A percentile compares a stretch with the other conserved stretches of the same genome.
phyloP scores from a whole-genome alignment of 2,888 invertebrate genomes.

The Strigamia maritima region DNA sequence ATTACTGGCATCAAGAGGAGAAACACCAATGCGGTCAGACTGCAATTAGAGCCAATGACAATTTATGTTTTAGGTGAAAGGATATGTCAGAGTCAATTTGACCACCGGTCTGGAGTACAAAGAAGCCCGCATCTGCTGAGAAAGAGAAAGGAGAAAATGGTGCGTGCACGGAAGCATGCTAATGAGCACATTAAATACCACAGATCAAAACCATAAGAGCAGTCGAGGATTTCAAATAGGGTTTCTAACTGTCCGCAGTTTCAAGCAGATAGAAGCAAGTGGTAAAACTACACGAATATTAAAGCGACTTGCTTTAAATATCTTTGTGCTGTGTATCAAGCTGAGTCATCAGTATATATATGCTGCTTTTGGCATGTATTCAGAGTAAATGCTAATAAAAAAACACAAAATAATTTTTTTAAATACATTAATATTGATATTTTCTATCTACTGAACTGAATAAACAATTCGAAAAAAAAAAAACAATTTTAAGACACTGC shows the following conservation, averaged over 20 bases:
- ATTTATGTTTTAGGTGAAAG: slow-evolving; percentile 29
- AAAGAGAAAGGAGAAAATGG: not conserved
- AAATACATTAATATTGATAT: not conserved
- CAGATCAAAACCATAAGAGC: slow-evolving; percentile 23
- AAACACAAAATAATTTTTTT: not conserved
- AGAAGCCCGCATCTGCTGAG: slow-evolving; percentile 6
- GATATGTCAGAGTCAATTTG: slow-evolving; percentile 21
- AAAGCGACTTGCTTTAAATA: not conserved
- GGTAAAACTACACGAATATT: not conserved
- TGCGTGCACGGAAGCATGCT: slow-evolving; percentile 29
- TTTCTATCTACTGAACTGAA: not conserved
- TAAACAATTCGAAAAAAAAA: not conserved
- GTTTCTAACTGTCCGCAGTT: slow-evolving; percentile 22
- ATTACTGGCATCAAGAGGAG: not conserved
- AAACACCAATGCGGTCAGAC: slow-evolving; percentile 17
- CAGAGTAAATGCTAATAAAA: too few species aligned
- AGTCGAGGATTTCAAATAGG: slow-evolving; percentile 24
- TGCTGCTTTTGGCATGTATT: too few species aligned
- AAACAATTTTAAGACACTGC: not conserved
- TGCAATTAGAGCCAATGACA: slow-evolving; percentile 29
- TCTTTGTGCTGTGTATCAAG: not conserved
- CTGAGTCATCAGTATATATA: too few species aligned
- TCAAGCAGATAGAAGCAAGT: slow-evolving; percentile 19
- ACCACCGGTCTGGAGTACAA: slow-evolving; percentile 8
- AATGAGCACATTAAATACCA: slow-evolving; percentile 27